Percentiles rank a stretch among this genome's conserved stretches.
Evolutionary conservation across 2,797 vertebrate genomes (phyloP).

Genomic region (Gymnopithys bicolor): DNA sequence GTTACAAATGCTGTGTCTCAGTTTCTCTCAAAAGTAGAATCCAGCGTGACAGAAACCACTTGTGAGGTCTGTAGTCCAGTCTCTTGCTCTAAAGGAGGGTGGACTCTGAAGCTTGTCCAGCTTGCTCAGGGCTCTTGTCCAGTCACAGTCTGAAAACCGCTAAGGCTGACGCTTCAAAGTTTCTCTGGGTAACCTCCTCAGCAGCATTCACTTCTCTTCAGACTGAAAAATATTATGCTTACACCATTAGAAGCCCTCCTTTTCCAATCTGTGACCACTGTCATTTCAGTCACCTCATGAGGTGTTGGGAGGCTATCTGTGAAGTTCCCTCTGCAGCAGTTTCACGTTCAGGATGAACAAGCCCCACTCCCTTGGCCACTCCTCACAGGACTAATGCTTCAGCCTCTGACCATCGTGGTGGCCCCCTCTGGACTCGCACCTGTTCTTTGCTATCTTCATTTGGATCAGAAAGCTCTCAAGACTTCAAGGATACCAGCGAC

Average conservation of each 20-base stretch:
- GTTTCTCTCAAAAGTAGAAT: not conserved
- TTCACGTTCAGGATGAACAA: not conserved
- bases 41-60: not conserved
- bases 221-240: not conserved
- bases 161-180: not conserved
- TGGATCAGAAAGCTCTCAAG: not conserved
- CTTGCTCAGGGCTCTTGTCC: not conserved
- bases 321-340: fast-evolving
- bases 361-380: not conserved
- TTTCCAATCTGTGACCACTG: not conserved
- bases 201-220: not conserved
- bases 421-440: not conserved
- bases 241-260: not conserved
- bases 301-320: not conserved
- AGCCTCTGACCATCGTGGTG: not conserved
- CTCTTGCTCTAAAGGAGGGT: not conserved
- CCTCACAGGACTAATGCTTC: not conserved
- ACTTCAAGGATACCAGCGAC: not conserved
- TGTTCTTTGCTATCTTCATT: not conserved
- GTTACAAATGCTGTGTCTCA: not conserved
- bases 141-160: not conserved
- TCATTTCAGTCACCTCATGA: not conserved
- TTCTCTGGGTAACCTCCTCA: not conserved
- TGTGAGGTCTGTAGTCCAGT: not conserved
- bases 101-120: not conserved